phyloP scores from a whole-genome alignment of 2,888 invertebrate species.

The Ceraclea dissimilis region DNA sequence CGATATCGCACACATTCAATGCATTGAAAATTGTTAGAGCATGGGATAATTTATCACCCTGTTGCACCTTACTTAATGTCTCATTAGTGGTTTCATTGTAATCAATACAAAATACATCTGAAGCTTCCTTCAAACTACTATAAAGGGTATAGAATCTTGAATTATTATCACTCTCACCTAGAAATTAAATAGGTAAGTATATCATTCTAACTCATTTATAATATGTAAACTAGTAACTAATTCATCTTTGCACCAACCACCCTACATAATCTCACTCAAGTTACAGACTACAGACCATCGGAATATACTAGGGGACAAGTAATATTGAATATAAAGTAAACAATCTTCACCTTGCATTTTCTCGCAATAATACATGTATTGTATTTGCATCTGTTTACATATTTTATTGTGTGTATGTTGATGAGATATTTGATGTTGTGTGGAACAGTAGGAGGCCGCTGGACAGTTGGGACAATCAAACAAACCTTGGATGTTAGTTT shows the following conservation, averaged over 20 bases:
- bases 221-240: no score
- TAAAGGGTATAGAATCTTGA: no score
- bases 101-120: background rate
- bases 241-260: no score
- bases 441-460: slow-evolving; percentile 29
- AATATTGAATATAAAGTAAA: no score
- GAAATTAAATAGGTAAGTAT: no score
- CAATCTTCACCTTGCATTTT: background rate
- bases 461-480: slow-evolving; percentile 30
- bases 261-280: no score
- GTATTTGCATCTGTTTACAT: slow-evolving; percentile 27
- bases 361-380: slow-evolving; percentile 28
- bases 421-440: slow-evolving; percentile 24
- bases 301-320: no score
- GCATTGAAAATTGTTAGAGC: slow-evolving; percentile 24
- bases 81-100: background rate
- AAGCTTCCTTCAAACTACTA: no score
- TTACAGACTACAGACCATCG: no score
- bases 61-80: background rate
- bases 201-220: no score
- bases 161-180: no score
- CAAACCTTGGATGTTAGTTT: slow-evolving; percentile 26
- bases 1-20: slow-evolving; percentile 13
- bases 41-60: slow-evolving; percentile 26
- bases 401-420: slow-evolving; percentile 14